These are phyloP conservation scores for Melanotaenia parkinsoni DNA, from an alignment of 2,797 vertebrate genomes.

Conservation along the genomic window DNA sequence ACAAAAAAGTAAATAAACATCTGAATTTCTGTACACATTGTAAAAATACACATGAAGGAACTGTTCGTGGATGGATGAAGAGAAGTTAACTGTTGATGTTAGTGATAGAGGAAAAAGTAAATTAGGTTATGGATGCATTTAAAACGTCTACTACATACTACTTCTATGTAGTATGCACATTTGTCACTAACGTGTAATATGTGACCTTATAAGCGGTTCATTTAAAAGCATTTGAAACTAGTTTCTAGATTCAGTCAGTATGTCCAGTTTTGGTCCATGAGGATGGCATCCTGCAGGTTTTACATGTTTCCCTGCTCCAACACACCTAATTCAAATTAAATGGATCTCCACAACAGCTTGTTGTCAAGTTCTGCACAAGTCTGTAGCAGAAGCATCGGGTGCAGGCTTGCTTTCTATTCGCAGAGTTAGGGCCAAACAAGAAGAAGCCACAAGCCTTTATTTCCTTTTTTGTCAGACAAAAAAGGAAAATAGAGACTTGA, in stretches of 20 bases:
- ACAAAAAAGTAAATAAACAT: background rate
- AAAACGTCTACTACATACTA: no score
- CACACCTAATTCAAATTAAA: background rate
- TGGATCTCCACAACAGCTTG: background rate
- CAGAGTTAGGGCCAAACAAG: background rate
- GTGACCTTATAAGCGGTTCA: background rate
- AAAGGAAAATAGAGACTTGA: no score
- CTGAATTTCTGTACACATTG: background rate
- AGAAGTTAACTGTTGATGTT: background rate
- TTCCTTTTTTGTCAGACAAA: no score
- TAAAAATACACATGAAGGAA: constrained; percentile 11
- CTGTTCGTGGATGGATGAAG: background rate
- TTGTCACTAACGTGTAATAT: background rate
- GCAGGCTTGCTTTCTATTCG: background rate
- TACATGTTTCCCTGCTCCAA: background rate
- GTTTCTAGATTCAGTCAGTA: background rate
- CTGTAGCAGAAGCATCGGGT: no score
- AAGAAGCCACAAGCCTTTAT: background rate
- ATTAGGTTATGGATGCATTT: background rate
- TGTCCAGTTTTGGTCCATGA: background rate
- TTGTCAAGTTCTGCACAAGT: background rate
- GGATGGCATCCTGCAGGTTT: background rate
- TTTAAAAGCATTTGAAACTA: background rate
- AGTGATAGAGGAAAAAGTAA: background rate
- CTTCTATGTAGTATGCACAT: no score